Percentiles rank a stretch among this genome's conserved stretches.
phyloP scores from a whole-genome alignment of 2,113 vertebrate species.

The Dipodomys spectabilis region DNA sequence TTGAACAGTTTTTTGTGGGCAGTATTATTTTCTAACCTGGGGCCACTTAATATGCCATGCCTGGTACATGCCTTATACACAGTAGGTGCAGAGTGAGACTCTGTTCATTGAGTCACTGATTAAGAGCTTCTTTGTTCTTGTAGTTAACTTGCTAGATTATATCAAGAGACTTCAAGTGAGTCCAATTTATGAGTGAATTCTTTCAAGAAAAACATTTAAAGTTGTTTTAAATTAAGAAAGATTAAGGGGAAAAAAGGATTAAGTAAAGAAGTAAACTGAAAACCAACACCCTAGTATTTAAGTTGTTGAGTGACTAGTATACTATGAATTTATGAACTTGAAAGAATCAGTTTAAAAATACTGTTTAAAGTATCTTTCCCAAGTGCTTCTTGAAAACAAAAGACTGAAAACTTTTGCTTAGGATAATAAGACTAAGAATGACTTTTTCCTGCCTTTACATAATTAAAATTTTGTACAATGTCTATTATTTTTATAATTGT shows the following conservation, averaged over 20 bases:
- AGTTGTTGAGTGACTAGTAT: neutral
- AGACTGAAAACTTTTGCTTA: neutral
- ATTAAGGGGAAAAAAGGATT: neutral
- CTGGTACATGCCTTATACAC: neutral
- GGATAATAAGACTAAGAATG: neutral
- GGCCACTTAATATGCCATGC: neutral
- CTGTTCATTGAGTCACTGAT: neutral
- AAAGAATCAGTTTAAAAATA: constrained; percentile 46
- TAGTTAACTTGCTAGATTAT: constrained; percentile 52
- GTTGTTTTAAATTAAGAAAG: neutral
- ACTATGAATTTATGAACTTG: constrained; percentile 2
- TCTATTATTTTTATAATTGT: constrained; percentile 43
- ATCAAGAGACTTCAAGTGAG: neutral
- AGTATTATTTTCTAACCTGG: constrained; percentile 38
- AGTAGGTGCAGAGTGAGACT: constrained; percentile 28
- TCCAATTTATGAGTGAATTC: constrained; percentile 39
- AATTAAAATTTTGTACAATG: constrained; percentile 39
- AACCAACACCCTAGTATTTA: constrained; percentile 31
- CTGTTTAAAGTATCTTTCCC: constrained; percentile 11
- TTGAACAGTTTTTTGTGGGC: neutral
- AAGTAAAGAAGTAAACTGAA: constrained; percentile 42
- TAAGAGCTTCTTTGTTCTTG: constrained; percentile 37
- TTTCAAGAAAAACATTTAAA: neutral
- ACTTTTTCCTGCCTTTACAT: constrained; percentile 27
- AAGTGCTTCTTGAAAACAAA: constrained; percentile 23